Base-by-base conservation (phyloP, 92 coral and sea anemone genomes). In the Siderastrea radians region DNA sequence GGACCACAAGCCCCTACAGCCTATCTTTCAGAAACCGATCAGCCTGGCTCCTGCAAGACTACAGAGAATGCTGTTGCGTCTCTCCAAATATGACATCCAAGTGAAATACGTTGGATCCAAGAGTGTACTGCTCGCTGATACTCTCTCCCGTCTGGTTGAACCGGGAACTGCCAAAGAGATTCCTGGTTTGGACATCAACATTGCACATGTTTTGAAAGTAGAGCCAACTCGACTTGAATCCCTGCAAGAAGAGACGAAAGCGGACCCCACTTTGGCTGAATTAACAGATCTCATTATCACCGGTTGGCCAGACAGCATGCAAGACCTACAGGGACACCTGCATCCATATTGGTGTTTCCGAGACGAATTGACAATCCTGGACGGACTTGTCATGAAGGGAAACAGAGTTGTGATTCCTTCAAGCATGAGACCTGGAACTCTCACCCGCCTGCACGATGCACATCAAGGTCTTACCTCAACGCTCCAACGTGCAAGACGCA, bases 41-140 rank as follows among this genome's bases (percentile, higher is more conserved):
- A 79, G 90, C 54, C 72, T 84, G 85, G 94, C 88, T 10, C 89
- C 91, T 54, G 77, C 93, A 45, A 63, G 84, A 72, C 69, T 92
- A 65, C 93, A 89, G 71, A 81, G 90, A 53, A 92, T 89, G 90
- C 88, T 92, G 60, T 68, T 88, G 52, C 95, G 90, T 60, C 91
- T 79, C 47, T 93, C 90, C 44, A 87, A 52, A 11, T 90, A 93
- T 64, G 74, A 83, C 81, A 80, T 90, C 78, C 92, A 90, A 72
- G 90, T 93, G 50, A 93, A 85, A 80, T 93, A 90, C 50, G 88
- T 92, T 63, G 90, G 87, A 59, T 84, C 93, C 90, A 88, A 84
- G 87, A 89, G 91, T 59, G 88, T 92, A 75, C 76, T 89, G 12
- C 82, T 92, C 48, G 95, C 94, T 17, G 94, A 91, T 52, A 91